A percentile compares a stretch with the other conserved stretches of the same genome.
Conservation (phyloP, 2,113 vertebrate genomes). For the Crotalus viridis region DNA sequence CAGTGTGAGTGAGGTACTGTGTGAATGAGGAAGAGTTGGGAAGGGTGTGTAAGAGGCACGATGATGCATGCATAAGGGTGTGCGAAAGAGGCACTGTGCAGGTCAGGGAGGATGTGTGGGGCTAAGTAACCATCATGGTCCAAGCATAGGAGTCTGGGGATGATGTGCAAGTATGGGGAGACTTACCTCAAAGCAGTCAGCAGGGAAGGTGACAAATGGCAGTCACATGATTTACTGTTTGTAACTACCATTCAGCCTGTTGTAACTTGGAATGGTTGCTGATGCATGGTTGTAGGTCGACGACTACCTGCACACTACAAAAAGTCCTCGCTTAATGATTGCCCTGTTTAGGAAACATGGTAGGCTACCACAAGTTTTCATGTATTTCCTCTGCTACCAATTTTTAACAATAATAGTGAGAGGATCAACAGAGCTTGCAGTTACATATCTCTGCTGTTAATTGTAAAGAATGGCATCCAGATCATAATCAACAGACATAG, state of each 20-base stretch:
- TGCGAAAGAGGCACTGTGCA: background rate
- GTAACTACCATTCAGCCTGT: background rate
- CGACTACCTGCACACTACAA: background rate
- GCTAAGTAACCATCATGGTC: background rate
- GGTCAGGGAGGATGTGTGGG: background rate
- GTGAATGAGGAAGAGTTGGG: background rate
- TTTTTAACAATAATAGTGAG: background rate
- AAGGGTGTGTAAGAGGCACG: background rate
- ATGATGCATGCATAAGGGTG: background rate
- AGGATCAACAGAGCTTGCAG: background rate
- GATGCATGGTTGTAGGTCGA: background rate
- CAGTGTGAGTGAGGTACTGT: background rate
- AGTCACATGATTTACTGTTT: background rate
- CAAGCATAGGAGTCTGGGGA: background rate
- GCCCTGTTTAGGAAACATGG: background rate
- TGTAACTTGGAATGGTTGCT: background rate
- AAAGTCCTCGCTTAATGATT: background rate
- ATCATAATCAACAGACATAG: background rate
- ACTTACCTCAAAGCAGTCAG: background rate
- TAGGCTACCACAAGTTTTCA: background rate
- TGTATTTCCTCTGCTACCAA: background rate
- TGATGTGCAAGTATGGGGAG: background rate
- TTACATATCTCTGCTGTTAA: background rate
- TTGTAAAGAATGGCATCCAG: background rate
- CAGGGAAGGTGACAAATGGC: background rate